Percentiles rank a stretch among this genome's conserved stretches.
These are phyloP conservation scores for Melanocharis versteri DNA, from an alignment of 2,113 vertebrate species.

Conservation along the genomic window DNA sequence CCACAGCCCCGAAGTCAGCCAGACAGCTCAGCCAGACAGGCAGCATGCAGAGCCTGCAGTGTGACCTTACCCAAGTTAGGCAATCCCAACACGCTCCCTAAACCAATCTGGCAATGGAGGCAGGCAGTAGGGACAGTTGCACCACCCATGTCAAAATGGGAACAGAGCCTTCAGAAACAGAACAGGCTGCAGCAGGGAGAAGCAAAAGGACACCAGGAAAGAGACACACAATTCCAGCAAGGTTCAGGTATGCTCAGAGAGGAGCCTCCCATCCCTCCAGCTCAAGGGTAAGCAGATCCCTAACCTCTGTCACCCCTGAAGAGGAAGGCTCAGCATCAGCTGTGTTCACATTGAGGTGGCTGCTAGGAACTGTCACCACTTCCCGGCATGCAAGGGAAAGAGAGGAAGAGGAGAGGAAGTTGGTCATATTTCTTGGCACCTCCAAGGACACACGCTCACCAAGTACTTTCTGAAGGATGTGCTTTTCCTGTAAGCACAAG, in stretches of 20 bases:
- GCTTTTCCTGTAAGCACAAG: not conserved
- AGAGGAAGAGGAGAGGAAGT: not conserved
- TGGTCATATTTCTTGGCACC: not conserved
- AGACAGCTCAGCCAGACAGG: not conserved
- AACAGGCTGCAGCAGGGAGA: not conserved
- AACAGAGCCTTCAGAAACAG: not conserved
- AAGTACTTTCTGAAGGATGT: not conserved
- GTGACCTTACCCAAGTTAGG: not conserved
- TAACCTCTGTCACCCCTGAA: not conserved
- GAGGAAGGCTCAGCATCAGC: not conserved
- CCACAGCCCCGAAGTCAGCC: fast-evolving
- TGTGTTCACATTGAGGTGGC: not conserved
- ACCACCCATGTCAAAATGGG: not conserved
- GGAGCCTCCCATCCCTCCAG: not conserved
- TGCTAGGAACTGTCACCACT: not conserved
- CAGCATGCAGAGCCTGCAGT: not conserved
- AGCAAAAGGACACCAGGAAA: not conserved
- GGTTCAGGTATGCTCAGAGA: not conserved
- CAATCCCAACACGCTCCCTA: not conserved
- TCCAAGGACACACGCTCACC: not conserved
- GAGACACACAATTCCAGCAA: not conserved
- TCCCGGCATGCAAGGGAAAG: not conserved
- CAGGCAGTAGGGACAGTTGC: not conserved
- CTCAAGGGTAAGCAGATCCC: not conserved
- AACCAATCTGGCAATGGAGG: not conserved